Evolutionary conservation across 2,113 vertebrate genomes (phyloP), one percentile per base, ranked within the genome.

Genomic region (Picathartes gymnocephalus): DNA sequence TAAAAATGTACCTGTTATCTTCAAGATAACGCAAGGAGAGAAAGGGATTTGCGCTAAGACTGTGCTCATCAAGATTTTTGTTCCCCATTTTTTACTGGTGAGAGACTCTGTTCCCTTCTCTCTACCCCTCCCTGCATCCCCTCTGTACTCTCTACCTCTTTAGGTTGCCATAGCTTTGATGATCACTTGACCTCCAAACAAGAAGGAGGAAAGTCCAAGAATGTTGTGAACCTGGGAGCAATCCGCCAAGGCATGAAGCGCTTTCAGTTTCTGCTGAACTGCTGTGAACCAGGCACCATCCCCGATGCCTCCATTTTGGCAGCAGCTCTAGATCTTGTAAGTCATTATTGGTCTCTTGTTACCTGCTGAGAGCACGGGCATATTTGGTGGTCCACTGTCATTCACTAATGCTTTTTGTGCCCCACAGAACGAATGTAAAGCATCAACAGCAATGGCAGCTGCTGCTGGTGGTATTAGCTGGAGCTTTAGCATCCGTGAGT

Each of bases 161-260:
- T 83, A 99, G 99, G 99, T 92, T 99, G 98, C 78, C 99, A 99
- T 40, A 99, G 98, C 92, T 99, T 99, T 76, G 99, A 99, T 51
- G 99, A 99, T 96, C 98, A 99, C 45, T 97, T 99, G 27, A 96
- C 98, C 68, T 97, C 99, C 93, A 99, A 97, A 82, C 99, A 99
- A 95, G 99, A 99, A 77, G 98, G 98, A 60, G 98, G 99, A 91
- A 99, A 99, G 97, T 98, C 99, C 97, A 99, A 99, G 97, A 99
- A 99, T 0, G 98, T 99, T 86, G 99, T 99, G 94, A 99, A 99
- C 95, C 96, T 99, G 93, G 99, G 99, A 61, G 99, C 99, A 23
- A 99, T 99, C 91, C 98, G 99, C 40, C 99, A 99, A 97, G 99
- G 99, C 86, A 99, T 99, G 99, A 99, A 99, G 92, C 98, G 99